These are phyloP conservation scores for Cataglyphis hispanica DNA, from an alignment of 1,140 invertebrate genomes.

Conservation along the genomic window DNA sequence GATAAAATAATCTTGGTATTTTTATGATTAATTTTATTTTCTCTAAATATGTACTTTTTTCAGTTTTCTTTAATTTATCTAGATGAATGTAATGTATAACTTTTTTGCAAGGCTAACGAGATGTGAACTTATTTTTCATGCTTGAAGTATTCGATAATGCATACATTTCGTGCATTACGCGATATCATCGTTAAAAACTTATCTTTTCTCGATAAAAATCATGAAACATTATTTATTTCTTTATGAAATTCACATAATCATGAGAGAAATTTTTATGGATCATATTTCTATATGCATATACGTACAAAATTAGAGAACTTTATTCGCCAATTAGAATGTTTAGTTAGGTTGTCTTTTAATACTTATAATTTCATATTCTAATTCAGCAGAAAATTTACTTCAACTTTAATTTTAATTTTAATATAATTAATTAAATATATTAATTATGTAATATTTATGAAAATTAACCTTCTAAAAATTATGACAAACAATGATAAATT, in stretches of 20 bases:
- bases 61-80: conserved; percentile 16
- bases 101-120: conserved; percentile 23
- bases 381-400: too few relatives aligned
- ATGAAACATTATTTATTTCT: neutral
- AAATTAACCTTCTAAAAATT: conserved; percentile 3
- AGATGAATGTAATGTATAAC: conserved; percentile 10
- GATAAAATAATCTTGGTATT: neutral
- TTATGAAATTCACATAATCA: neutral
- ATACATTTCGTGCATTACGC: conserved; percentile 2
- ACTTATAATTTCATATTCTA: neutral
- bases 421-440: neutral
- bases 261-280: neutral
- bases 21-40: neutral
- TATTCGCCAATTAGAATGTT: neutral
- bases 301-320: neutral
- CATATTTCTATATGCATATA: too few relatives aligned
- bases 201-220: conserved; percentile 2
- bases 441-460: neutral
- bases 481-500: neutral
- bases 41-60: neutral
- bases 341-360: neutral
- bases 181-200: conserved; percentile 19
- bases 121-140: conserved; percentile 53
- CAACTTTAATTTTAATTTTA: conserved; percentile 7
- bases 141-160: conserved; percentile 26